Evolutionary conservation across 1,140 invertebrate species (phyloP), one percentile per base, ranked within the genome.

Genomic region (Drosophila orena): DNA sequence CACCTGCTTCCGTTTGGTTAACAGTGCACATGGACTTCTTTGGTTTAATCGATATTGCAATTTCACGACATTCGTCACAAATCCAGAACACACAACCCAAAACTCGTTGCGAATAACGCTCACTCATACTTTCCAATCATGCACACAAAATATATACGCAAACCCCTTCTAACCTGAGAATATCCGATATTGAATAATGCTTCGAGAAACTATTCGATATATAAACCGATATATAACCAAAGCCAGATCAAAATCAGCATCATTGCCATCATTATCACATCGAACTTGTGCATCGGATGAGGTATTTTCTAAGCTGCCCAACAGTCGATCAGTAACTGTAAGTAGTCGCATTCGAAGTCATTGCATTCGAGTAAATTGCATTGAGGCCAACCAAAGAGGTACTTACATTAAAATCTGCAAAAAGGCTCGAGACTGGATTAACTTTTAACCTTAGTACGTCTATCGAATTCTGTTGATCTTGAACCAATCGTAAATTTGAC

Each of bases 291-390:
- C 20, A 62, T 55, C 69, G 37, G 70, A 72, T 15, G 57, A 64
- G 38, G 30, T 74, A 34, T 72, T 34, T 50, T 46, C 35, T 61
- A 35, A 69, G 50, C 64, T 46, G 62, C 34, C 20, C 37, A 15
- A 43, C 34, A 35, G 42, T 54, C 40, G 47, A 50, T 43, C 70
- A 15, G 47, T 60, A 72, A 74, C 71, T 74, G 71, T 74, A 74
- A 74, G 71, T 74, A 74, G 69, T 73, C 47, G 17, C 44, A 10
- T 34, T 50, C 64, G 34, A 47, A 20, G 35, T 50, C 27, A 20
- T 14, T n/a, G n/a, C n/a, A n/a, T n/a, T n/a, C 61, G n/a, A 65
- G n/a, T 15, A 35, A 24, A 34, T 40, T 64, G 17, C 24, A 66
- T 38, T 27, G 15, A 55, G 15, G 37, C 27, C 60, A 60, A 30